These are phyloP conservation scores for Dromas ardeola DNA, from an alignment of 2,113 vertebrate genomes.

Conservation along the genomic window DNA sequence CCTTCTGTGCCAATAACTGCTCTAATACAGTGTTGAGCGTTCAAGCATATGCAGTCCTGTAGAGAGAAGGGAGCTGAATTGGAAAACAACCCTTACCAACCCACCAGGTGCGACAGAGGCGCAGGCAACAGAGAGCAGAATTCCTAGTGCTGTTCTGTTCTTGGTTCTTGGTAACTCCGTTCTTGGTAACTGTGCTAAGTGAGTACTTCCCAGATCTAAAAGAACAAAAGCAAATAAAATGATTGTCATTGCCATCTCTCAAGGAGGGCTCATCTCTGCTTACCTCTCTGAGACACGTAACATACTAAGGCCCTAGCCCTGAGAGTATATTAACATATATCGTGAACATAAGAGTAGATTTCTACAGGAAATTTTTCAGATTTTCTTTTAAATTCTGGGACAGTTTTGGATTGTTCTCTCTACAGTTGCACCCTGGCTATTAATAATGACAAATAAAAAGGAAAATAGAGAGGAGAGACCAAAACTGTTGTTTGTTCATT, in stretches of 20 bases:
- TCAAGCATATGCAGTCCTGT: rapidly evolving
- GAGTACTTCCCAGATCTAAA: not conserved
- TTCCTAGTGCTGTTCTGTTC: not conserved
- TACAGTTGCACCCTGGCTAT: not conserved
- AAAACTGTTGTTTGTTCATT: not conserved
- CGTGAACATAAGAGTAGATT: not conserved
- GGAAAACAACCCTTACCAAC: not conserved
- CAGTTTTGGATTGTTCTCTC: not conserved
- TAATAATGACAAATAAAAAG: not conserved
- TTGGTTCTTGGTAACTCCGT: too few species aligned
- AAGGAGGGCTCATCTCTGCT: not conserved
- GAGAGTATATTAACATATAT: not conserved
- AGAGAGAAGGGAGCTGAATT: not conserved
- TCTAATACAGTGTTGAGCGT: not conserved
- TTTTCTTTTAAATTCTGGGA: not conserved
- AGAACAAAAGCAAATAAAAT: not conserved
- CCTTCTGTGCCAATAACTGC: too few species aligned
- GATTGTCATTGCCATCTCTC: rapidly evolving
- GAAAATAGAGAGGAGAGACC: not conserved
- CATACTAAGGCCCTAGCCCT: too few species aligned
- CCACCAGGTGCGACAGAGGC: not conserved
- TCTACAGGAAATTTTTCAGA: not conserved
- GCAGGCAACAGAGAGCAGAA: not conserved
- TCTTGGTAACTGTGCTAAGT: rapidly evolving
- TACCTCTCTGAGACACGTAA: not conserved